phyloP scores from a whole-genome alignment of 2,113 vertebrate species.

The Platysternon megacephalum region DNA sequence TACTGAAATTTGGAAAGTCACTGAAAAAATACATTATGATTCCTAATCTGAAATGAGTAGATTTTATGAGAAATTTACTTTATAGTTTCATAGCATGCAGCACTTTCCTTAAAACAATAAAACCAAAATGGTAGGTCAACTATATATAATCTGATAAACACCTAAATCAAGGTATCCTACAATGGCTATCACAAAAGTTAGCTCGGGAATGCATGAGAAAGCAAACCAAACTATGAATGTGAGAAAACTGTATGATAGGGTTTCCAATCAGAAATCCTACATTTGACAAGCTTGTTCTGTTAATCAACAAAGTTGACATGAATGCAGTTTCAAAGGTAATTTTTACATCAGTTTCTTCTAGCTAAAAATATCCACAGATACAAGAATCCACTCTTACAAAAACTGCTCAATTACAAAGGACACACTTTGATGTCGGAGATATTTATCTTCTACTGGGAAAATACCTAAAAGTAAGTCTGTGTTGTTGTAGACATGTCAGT shows the following conservation, averaged over 20 bases:
- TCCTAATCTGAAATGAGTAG: not conserved
- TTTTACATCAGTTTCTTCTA: not conserved
- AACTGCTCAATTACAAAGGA: not conserved
- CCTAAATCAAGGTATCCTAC: not conserved
- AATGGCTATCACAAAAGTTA: not conserved
- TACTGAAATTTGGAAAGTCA: not conserved
- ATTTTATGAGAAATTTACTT: not conserved
- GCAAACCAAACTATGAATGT: not conserved
- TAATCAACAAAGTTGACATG: not conserved
- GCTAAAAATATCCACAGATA: not conserved
- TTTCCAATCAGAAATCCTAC: not conserved
- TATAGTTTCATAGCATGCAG: not conserved
- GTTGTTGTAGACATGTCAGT: too few relatives aligned
- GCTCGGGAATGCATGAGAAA: not conserved
- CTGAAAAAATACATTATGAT: not conserved
- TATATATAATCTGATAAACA: not conserved
- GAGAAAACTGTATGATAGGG: not conserved
- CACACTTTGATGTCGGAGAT: not conserved
- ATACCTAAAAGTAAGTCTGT: not conserved
- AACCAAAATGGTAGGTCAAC: not conserved
- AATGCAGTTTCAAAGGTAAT: not conserved
- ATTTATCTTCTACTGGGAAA: not conserved
- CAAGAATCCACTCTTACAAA: not conserved
- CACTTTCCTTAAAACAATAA: not conserved
- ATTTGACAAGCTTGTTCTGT: not conserved